Percentiles rank a stretch among this genome's conserved stretches.
phyloP scores from a whole-genome alignment of 2,888 invertebrate genomes.

The Keiferia lycopersicella region DNA sequence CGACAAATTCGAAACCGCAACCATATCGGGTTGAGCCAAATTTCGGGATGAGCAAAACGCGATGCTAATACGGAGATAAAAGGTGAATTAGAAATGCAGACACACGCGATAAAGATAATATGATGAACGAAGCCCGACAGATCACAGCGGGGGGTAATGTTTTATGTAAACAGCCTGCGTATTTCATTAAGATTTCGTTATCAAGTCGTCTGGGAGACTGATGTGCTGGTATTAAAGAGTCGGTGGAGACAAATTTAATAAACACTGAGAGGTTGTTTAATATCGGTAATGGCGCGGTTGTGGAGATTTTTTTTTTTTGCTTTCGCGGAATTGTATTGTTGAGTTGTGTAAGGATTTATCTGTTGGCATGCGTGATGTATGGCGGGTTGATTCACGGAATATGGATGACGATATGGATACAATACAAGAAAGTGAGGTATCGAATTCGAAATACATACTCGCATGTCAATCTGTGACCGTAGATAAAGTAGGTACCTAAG shows the following conservation, averaged over 20 bases:
- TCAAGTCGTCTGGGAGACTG: conserved; percentile 31
- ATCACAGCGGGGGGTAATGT: conserved; percentile 70
- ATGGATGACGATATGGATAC: conserved; percentile 43
- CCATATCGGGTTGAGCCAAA: conserved; percentile 42
- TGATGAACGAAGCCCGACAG: conserved; percentile 67
- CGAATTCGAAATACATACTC: too few relatives aligned
- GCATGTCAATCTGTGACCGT: too few relatives aligned
- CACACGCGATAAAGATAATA: conserved; percentile 63
- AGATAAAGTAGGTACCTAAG: too few relatives aligned
- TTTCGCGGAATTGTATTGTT: conserved; percentile 35
- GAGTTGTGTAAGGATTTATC: conserved; percentile 36
- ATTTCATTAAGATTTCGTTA: conserved; percentile 49
- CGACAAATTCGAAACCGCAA: conserved; percentile 47
- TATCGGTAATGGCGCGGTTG: conserved; percentile 30
- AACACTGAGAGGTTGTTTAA: conserved; percentile 30
- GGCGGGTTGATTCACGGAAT: conserved; percentile 38
- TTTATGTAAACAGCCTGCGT: conserved; percentile 61
- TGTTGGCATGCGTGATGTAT: conserved; percentile 34
- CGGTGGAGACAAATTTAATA: conserved; percentile 34
- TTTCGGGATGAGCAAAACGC: conserved; percentile 42
- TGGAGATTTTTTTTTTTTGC: conserved; percentile 10
- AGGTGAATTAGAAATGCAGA: conserved; percentile 61
- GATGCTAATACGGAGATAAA: conserved; percentile 41
- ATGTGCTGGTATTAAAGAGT: conserved; percentile 20
- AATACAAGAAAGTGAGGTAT: not conserved